Conservation (phyloP, 2,113 vertebrate genomes). For the Scophthalmus maximus region DNA sequence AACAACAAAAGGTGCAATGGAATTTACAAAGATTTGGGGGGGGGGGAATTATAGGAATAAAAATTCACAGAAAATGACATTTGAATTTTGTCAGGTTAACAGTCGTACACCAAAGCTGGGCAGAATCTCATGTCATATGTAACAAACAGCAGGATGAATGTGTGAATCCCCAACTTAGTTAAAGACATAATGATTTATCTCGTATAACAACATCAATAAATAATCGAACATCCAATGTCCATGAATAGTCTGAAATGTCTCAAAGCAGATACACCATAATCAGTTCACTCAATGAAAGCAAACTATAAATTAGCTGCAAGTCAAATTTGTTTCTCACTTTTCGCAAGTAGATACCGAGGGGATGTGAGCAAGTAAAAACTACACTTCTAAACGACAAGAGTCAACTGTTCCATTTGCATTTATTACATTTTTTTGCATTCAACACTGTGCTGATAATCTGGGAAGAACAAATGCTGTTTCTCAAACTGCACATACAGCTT, state of each 20-base stretch:
- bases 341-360: conserved; percentile 27
- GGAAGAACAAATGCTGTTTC: conserved; percentile 13
- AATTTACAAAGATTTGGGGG: not conserved
- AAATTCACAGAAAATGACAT: not conserved
- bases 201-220: conserved; percentile 48
- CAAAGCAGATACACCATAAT: not conserved
- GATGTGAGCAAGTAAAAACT: conserved; percentile 14
- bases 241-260: conserved; percentile 11
- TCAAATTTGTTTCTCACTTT: conserved; percentile 24
- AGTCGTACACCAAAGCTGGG: conserved; percentile 57
- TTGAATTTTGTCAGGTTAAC: conserved; percentile 35
- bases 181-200: not conserved
- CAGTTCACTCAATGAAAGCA: not conserved
- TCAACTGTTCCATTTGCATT: conserved; percentile 32
- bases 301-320: too few species aligned
- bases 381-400: conserved; percentile 34
- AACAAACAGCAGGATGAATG: conserved; percentile 21
- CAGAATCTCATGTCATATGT: conserved; percentile 9
- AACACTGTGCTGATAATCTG: conserved; percentile 11
- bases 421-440: conserved; percentile 19
- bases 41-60: not conserved
- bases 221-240: conserved; percentile 24
- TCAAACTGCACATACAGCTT: conserved; percentile 24
- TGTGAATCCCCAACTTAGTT: conserved; percentile 13
- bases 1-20: conserved; percentile 37